phyloP scores from a whole-genome alignment of 1,140 invertebrate species.

The Maniola jurtina region DNA sequence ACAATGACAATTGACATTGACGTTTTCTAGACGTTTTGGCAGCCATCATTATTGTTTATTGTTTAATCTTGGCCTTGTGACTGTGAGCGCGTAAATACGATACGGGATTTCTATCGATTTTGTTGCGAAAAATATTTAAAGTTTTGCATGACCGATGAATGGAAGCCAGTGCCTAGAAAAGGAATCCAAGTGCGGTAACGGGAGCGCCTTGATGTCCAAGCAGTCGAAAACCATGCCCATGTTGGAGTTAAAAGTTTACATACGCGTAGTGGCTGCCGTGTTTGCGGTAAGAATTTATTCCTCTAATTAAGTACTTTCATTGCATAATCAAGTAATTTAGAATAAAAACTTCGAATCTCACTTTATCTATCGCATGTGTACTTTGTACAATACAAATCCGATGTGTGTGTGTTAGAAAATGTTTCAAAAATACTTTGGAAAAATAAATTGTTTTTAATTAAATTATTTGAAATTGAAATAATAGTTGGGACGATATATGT shows the following conservation, averaged over 20 bases:
- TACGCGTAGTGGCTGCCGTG: conserved; percentile 62
- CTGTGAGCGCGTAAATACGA: conserved; percentile 33
- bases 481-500: too few relatives aligned
- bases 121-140: conserved; percentile 23
- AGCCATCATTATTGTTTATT: conserved; percentile 13
- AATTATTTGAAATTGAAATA: too few relatives aligned
- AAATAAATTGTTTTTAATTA: too few relatives aligned
- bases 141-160: conserved; percentile 16
- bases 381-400: too few relatives aligned
- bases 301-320: conserved; percentile 17
- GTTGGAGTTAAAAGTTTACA: conserved; percentile 61
- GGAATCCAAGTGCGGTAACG: conserved; percentile 12
- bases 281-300: conserved; percentile 46
- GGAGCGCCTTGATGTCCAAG: conserved; percentile 52
- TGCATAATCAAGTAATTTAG: background rate
- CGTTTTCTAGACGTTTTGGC: conserved; percentile 18
- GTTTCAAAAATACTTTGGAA: too few relatives aligned
- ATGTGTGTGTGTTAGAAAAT: too few relatives aligned
- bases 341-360: background rate
- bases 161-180: conserved; percentile 18
- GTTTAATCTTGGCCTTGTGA: conserved; percentile 16
- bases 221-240: conserved; percentile 63
- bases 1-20: background rate
- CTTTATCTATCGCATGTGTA: background rate
- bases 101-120: conserved; percentile 30